phyloP scores from a whole-genome alignment of 2,113 vertebrate genomes.

The Chamaetylas fuelleborni region DNA sequence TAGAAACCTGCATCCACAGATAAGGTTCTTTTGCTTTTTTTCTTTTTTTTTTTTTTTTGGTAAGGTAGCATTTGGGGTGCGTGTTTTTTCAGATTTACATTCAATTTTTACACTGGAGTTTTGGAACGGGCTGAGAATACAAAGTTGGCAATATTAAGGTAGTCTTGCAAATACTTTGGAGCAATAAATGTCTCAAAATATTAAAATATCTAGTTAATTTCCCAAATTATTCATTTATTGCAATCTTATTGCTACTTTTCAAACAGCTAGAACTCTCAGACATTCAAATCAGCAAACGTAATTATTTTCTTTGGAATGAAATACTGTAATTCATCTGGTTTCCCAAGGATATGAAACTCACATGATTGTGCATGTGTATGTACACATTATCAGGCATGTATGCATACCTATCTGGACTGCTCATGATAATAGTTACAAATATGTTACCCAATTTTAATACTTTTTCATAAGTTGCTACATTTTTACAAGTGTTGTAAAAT shows the following conservation, averaged over 20 bases:
- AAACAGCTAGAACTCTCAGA: background rate
- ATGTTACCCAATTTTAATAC: background rate
- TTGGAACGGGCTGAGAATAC: background rate
- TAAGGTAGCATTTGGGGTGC: rapidly evolving
- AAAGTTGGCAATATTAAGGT: background rate
- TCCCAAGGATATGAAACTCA: background rate
- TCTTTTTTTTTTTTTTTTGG: rapidly evolving
- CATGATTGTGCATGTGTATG: background rate
- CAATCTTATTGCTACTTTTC: background rate
- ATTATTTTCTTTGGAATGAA: background rate
- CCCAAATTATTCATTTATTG: background rate
- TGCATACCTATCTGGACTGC: background rate
- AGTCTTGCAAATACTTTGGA: background rate
- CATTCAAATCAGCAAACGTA: background rate
- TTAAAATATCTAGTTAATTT: background rate
- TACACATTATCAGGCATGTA: background rate
- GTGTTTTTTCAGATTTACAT: background rate
- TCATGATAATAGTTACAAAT: background rate
- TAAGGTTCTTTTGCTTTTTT: background rate
- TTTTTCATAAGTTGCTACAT: background rate
- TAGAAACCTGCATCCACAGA: background rate
- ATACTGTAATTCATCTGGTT: background rate
- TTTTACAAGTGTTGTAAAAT: background rate
- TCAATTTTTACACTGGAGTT: background rate
- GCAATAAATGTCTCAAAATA: background rate